Evolutionary conservation across 1,140 invertebrate species (phyloP).

Genomic region (Halyomorpha halys): DNA sequence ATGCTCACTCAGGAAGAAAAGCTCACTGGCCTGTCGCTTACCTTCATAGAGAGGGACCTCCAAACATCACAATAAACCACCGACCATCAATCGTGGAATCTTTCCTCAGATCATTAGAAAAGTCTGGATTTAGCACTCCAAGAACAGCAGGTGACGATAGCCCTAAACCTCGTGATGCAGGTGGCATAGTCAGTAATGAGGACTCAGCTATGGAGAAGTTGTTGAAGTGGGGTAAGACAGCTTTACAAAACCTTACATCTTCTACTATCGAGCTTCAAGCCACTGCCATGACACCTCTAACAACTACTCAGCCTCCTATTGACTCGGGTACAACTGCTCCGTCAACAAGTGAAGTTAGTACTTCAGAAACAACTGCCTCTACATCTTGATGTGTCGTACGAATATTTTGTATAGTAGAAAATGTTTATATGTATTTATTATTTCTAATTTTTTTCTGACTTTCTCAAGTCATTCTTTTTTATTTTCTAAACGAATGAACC

Average conservation of each 20-base stretch:
- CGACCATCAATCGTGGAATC: conserved; percentile 27
- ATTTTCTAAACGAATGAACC: too few species aligned
- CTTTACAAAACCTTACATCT: conserved; percentile 21
- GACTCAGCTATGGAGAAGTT: conserved; percentile 27
- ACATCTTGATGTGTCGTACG: too few species aligned
- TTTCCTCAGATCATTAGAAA: conserved; percentile 19
- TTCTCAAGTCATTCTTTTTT: too few species aligned
- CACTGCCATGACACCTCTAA: not conserved
- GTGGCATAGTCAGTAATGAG: not conserved
- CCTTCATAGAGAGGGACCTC: conserved; percentile 50
- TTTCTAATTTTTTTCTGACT: too few species aligned
- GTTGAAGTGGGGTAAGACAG: conserved; percentile 28
- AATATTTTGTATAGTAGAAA: too few species aligned
- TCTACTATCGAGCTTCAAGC: not conserved
- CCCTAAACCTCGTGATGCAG: not conserved
- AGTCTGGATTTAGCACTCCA: not conserved
- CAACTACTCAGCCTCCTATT: not conserved
- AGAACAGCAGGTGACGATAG: not conserved
- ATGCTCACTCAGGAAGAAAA: conserved; percentile 34
- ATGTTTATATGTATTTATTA: too few species aligned
- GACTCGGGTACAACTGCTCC: too few species aligned
- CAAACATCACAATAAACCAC: conserved; percentile 36
- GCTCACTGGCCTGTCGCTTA: conserved; percentile 56
- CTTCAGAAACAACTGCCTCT: too few species aligned
- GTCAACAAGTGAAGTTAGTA: too few species aligned